Evolutionary conservation across 2,113 vertebrate species (phyloP).

Genomic region (Meriones unguiculatus): DNA sequence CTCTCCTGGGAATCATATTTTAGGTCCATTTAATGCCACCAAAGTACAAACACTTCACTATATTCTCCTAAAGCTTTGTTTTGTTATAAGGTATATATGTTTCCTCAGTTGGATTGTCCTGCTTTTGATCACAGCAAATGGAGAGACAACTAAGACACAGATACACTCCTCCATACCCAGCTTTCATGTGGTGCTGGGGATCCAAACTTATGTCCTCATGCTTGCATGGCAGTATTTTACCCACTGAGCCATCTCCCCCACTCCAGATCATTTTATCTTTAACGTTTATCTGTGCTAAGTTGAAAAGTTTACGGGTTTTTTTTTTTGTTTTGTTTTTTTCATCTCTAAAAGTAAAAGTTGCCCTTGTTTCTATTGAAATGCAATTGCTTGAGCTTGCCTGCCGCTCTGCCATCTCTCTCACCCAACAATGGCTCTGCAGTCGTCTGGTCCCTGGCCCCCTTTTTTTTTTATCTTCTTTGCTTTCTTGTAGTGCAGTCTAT

Average conservation of each 20-base stretch:
- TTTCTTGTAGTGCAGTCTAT: background rate
- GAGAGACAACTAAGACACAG: background rate
- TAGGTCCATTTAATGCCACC: background rate
- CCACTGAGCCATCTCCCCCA: background rate
- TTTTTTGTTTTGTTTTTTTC: background rate
- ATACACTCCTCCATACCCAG: background rate
- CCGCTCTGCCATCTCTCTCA: rapidly evolving
- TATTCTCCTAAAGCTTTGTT: background rate
- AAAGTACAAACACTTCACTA: rapidly evolving
- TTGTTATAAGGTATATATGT: background rate
- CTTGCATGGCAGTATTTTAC: too few species aligned
- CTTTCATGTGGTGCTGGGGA: background rate
- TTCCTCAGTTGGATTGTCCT: background rate
- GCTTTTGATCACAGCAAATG: background rate
- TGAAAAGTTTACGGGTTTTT: background rate
- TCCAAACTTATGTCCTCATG: background rate
- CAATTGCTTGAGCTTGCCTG: too few species aligned
- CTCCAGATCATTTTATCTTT: background rate
- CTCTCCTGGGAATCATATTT: background rate
- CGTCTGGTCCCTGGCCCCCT: background rate
- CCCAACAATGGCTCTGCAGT: background rate
- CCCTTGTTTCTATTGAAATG: background rate
- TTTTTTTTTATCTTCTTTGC: background rate
- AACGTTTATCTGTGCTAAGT: background rate
- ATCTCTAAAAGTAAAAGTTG: background rate